phyloP scores from a whole-genome alignment of 2,888 invertebrate genomes.

The Lamellibrachia satsuma region DNA sequence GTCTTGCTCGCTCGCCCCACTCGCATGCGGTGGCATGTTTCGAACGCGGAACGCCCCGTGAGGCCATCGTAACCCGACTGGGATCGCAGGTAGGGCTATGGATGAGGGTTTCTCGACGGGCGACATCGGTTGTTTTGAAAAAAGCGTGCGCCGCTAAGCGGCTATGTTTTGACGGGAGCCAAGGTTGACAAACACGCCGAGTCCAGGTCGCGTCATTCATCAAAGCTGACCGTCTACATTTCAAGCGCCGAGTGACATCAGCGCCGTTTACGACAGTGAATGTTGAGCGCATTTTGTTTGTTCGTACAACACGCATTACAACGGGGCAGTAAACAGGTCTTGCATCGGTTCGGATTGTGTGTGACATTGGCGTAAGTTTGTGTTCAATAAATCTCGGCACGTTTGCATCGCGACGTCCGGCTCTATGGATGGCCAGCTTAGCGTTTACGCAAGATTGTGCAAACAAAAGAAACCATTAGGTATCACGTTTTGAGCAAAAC shows the following conservation, averaged over 20 bases:
- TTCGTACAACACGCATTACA: not conserved
- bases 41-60: conserved; percentile 11
- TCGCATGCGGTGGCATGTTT: conserved; percentile 1
- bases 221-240: conserved; percentile 10
- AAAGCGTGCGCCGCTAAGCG: conserved; percentile 1
- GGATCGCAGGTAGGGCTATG: not conserved
- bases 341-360: not conserved
- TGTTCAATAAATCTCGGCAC: not conserved
- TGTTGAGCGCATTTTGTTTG: not conserved
- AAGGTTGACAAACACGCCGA: conserved; percentile 12
- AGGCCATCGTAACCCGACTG: not conserved
- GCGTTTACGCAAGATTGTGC: not conserved
- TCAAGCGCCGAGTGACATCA: conserved; percentile 3
- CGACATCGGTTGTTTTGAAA: not conserved
- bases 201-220: conserved; percentile 13
- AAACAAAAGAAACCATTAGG: not conserved
- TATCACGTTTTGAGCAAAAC: not conserved
- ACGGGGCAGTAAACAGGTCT: not conserved
- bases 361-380: conserved; percentile 17
- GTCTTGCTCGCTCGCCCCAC: not conserved
- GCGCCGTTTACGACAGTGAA: not conserved
- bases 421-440: not conserved
- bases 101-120: not conserved
- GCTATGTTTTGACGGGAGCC: conserved; percentile 11
- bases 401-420: not conserved